phyloP scores from a whole-genome alignment of 2,113 vertebrate species.

The Loxodonta africana region DNA sequence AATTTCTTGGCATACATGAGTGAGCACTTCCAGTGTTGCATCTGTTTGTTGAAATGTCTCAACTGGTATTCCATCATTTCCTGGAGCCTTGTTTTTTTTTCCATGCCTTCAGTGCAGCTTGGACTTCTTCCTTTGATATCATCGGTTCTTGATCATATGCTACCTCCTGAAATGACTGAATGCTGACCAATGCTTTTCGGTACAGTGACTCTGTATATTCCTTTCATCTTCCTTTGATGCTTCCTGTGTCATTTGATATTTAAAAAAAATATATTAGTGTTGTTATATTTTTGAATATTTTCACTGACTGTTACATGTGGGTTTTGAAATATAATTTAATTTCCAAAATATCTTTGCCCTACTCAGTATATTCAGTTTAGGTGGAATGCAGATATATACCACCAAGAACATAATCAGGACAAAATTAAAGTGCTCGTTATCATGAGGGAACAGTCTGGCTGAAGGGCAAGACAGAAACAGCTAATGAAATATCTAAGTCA shows the following conservation, averaged over 20 bases:
- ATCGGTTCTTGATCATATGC: too few relatives aligned
- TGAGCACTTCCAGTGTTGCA: too few relatives aligned
- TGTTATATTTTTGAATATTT: conserved; percentile 34
- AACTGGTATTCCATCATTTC: too few relatives aligned
- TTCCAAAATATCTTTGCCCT: conserved; percentile 7
- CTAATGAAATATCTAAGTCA: background rate
- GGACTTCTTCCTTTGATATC: too few relatives aligned
- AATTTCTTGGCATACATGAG: too few relatives aligned
- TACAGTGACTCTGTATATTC: too few relatives aligned
- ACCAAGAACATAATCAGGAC: background rate
- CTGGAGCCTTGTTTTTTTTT: too few relatives aligned
- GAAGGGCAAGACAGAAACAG: background rate
- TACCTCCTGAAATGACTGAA: too few relatives aligned
- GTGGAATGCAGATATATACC: background rate
- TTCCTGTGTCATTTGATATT: background rate
- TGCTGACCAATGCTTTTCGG: too few relatives aligned
- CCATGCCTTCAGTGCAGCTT: too few relatives aligned
- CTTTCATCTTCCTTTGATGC: too few relatives aligned
- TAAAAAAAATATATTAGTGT: conserved; percentile 14
- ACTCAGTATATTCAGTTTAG: conserved; percentile 1
- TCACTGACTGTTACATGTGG: background rate
- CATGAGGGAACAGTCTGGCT: background rate
- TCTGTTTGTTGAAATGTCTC: too few relatives aligned
- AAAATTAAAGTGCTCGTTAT: conserved; percentile 15
- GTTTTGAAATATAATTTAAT: conserved; percentile 44